Evolutionary conservation across 1,140 invertebrate genomes (phyloP).

Genomic region (Penaeus indicus): DNA sequence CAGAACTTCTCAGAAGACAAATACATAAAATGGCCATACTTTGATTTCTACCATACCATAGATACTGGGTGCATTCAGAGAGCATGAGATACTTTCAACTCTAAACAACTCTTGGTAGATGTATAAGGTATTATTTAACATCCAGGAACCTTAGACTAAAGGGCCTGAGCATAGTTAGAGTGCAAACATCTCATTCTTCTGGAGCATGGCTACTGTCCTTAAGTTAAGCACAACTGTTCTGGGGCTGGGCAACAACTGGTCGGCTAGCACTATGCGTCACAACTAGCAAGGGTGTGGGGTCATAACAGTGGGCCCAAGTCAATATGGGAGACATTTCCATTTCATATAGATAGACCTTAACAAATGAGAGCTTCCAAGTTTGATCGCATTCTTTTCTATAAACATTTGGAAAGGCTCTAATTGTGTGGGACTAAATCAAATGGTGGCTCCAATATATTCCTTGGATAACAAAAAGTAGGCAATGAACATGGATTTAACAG

Average conservation of each 20-base stretch:
- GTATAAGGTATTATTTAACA: no score
- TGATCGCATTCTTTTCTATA: no score
- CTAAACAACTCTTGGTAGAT: slow-evolving; percentile 11
- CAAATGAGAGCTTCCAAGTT: no score
- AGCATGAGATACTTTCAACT: slow-evolving; percentile 5
- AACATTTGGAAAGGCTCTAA: no score
- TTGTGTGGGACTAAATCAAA: no score
- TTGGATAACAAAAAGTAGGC: slow-evolving; percentile 47
- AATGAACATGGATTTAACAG: slow-evolving; percentile 53
- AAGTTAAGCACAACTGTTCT: slow-evolving; percentile 54
- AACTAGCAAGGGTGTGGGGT: slow-evolving; percentile 35
- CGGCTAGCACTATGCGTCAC: slow-evolving; percentile 55
- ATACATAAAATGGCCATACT: slow-evolving; percentile 9
- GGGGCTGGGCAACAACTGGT: slow-evolving; percentile 49
- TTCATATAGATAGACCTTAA: no score
- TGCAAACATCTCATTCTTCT: slow-evolving; percentile 13
- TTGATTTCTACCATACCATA: slow-evolving; percentile 3
- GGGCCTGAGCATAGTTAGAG: background rate
- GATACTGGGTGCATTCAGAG: slow-evolving; percentile 49
- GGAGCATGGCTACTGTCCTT: slow-evolving; percentile 58
- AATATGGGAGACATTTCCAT: no score
- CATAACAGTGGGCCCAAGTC: no score
- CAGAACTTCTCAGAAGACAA: slow-evolving; percentile 4
- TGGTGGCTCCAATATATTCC: slow-evolving; percentile 13
- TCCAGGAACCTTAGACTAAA: slow-evolving; percentile 1